Evolutionary conservation across 2,888 invertebrate genomes (phyloP).

Genomic region (Sceliomorpha sp.): DNA sequence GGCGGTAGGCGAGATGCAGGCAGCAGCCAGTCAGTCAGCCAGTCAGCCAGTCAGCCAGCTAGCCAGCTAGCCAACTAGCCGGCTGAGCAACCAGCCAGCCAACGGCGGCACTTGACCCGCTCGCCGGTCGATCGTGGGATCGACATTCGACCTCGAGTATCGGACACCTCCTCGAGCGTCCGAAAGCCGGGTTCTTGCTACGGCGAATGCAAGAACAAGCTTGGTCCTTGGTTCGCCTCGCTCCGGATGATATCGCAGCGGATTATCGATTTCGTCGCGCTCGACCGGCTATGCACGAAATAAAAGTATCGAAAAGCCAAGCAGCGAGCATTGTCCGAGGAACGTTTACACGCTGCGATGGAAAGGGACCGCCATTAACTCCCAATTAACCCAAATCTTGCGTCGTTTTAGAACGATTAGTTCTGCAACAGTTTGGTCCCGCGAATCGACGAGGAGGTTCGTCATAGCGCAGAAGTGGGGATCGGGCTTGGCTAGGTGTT

Average conservation of each 20-base stretch:
- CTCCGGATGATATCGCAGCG: constrained; percentile 61
- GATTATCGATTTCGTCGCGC: constrained; percentile 69
- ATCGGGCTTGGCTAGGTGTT: too few species aligned
- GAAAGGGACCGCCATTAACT: constrained; percentile 42
- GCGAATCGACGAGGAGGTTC: background rate
- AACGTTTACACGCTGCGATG: constrained; percentile 46
- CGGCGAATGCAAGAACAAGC: constrained; percentile 48
- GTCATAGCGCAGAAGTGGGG: too few species aligned
- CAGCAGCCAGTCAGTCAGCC: too few species aligned
- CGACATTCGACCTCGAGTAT: constrained; percentile 57
- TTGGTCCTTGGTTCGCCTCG: constrained; percentile 42
- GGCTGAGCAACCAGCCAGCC: background rate
- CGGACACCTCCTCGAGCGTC: constrained; percentile 50
- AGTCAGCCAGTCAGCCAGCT: too few species aligned
- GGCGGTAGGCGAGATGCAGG: too few species aligned
- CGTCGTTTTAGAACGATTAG: constrained; percentile 60
- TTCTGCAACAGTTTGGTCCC: constrained; percentile 55
- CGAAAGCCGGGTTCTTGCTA: constrained; percentile 51
- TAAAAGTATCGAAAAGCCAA: constrained; percentile 52
- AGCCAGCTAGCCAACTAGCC: too few species aligned
- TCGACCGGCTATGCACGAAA: constrained; percentile 57
- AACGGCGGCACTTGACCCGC: constrained; percentile 52
- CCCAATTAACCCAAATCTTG: constrained; percentile 48
- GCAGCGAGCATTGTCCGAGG: constrained; percentile 41
- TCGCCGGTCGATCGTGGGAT: constrained; percentile 58